Evolutionary conservation across 2,113 vertebrate species (phyloP).

Genomic region (Brienomyrus longianalis): DNA sequence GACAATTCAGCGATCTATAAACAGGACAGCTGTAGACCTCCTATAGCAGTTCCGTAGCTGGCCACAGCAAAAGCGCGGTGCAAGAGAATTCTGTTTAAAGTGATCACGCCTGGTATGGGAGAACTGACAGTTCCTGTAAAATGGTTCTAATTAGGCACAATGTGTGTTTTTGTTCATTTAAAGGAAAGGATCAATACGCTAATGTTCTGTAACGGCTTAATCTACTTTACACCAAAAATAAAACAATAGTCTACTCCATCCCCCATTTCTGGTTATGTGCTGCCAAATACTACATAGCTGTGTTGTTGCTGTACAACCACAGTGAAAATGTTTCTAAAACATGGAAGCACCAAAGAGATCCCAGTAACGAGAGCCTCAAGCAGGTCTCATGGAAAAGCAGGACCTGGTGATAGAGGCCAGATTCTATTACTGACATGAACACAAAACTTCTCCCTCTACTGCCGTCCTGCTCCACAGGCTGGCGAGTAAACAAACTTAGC

Average conservation of each 20-base stretch:
- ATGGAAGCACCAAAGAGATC: not conserved
- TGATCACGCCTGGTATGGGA: slow-evolving; percentile 75
- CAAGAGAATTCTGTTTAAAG: slow-evolving; percentile 60
- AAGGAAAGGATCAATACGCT: slow-evolving; percentile 78
- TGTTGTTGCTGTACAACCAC: slow-evolving; percentile 12
- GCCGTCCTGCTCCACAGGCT: not conserved
- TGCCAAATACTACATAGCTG: slow-evolving; percentile 9
- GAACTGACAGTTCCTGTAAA: slow-evolving; percentile 81
- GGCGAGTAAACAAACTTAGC: not conserved
- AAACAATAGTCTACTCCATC: slow-evolving; percentile 10
- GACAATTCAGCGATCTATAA: not conserved
- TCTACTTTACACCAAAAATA: slow-evolving; percentile 48
- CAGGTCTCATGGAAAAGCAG: not conserved
- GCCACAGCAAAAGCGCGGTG: not conserved
- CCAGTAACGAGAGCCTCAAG: slow-evolving; percentile 1
- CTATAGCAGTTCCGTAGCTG: not conserved
- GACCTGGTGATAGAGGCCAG: not conserved
- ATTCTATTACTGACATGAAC: not conserved
- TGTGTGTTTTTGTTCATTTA: slow-evolving; percentile 78
- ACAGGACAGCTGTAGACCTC: not conserved
- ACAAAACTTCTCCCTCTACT: not conserved
- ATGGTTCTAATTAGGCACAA: slow-evolving; percentile 81
- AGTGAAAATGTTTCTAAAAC: slow-evolving; percentile 22
- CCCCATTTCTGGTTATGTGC: not conserved
- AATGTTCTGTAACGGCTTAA: slow-evolving; percentile 80